These are phyloP conservation scores for Clarias magur DNA, from an alignment of 2,113 vertebrate genomes.

Conservation along the genomic window DNA sequence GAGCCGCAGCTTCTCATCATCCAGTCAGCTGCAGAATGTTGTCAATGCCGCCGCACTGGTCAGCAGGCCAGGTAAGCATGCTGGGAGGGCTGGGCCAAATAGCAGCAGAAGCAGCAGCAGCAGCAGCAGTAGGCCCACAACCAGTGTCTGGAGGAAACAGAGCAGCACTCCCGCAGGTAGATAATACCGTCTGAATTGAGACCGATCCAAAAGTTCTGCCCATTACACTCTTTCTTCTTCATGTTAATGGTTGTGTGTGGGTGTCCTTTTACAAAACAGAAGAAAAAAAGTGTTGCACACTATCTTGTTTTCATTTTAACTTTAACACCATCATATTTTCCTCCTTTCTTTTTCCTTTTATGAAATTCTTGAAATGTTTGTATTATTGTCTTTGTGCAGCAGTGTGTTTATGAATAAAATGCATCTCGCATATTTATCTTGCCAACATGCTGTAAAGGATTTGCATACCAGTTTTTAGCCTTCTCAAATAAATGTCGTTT, in stretches of 20 bases:
- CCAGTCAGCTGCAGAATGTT: slow-evolving; percentile 85
- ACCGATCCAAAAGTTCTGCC: slow-evolving; percentile 17
- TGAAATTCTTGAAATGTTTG: not conserved
- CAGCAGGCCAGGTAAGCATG: slow-evolving; percentile 84
- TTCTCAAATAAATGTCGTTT: not conserved
- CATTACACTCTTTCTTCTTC: not conserved
- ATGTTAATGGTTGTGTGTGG: not conserved
- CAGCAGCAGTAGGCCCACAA: slow-evolving; percentile 72
- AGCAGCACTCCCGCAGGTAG: slow-evolving; percentile 82
- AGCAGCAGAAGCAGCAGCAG: slow-evolving; percentile 70
- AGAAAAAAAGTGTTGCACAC: too few species aligned
- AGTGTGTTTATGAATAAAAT: not conserved
- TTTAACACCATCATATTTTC: not conserved
- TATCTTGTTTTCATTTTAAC: too few species aligned
- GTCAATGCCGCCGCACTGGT: slow-evolving; percentile 79
- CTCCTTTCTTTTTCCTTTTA: not conserved
- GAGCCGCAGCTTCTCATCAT: slow-evolving; percentile 83
- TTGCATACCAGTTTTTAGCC: not conserved
- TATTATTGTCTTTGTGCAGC: not conserved
- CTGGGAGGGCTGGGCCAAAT: slow-evolving; percentile 77
- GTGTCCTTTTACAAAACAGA: not conserved
- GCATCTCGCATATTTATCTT: not conserved
- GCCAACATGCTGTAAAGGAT: not conserved
- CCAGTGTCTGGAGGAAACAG: slow-evolving; percentile 90
- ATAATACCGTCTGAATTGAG: slow-evolving; percentile 32